Conservation (phyloP, 2,888 invertebrate species). For the Drosophila pseudotakahashii region DNA sequence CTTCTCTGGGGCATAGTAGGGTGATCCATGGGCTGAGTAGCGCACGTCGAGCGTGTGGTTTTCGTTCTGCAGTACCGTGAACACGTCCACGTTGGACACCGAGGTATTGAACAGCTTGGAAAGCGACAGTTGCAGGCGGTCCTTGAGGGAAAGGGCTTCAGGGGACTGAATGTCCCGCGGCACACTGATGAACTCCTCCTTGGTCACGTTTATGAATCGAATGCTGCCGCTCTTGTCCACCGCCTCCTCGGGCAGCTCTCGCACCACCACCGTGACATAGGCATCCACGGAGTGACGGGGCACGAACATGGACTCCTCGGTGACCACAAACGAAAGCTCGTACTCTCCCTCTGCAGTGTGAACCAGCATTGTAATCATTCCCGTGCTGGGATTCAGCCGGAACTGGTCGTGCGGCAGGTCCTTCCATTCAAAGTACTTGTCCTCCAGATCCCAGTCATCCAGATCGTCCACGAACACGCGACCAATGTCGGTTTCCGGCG, state of each 20-base stretch:
- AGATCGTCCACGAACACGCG: slow-evolving; percentile 94
- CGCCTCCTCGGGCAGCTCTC: slow-evolving; percentile 95
- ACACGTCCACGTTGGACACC: slow-evolving; percentile 94
- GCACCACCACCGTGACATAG: slow-evolving; percentile 93
- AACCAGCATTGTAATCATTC: slow-evolving; percentile 94
- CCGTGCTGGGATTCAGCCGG: slow-evolving; percentile 89
- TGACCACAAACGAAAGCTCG: slow-evolving; percentile 89
- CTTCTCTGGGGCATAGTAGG: slow-evolving; percentile 94
- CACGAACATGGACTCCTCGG: slow-evolving; percentile 87
- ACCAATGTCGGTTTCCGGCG: slow-evolving; percentile 93
- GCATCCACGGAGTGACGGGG: slow-evolving; percentile 90
- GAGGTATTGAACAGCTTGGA: slow-evolving; percentile 91
- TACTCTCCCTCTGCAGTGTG: slow-evolving; percentile 92
- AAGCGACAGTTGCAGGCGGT: slow-evolving; percentile 85
- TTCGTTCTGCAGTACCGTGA: slow-evolving; percentile 92
- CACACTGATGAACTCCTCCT: slow-evolving; percentile 93
- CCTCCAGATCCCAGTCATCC: slow-evolving; percentile 98
- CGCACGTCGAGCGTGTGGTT: slow-evolving; percentile 91
- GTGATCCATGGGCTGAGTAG: slow-evolving; percentile 97
- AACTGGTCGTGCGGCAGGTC: slow-evolving; percentile 87
- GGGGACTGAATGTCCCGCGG: slow-evolving; percentile 76
- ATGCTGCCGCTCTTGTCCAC: slow-evolving; percentile 97
- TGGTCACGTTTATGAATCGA: slow-evolving; percentile 91
- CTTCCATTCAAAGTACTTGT: slow-evolving; percentile 93
- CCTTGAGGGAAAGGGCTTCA: slow-evolving; percentile 81